phyloP scores from a whole-genome alignment of 1,140 invertebrate species.

The Philopotamus ludificatus region DNA sequence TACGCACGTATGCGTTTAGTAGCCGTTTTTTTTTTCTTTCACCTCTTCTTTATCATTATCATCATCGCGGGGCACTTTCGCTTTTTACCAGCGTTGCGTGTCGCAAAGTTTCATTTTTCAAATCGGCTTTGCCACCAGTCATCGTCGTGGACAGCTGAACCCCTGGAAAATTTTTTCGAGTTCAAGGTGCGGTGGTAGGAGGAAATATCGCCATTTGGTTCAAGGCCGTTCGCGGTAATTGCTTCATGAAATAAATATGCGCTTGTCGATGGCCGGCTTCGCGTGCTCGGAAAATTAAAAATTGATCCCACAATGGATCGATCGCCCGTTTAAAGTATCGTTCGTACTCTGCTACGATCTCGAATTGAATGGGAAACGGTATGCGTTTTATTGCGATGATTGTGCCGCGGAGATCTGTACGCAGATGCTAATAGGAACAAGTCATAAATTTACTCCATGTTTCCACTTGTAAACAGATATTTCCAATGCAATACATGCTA shows the following conservation, averaged over 20 bases:
- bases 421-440: too few species aligned
- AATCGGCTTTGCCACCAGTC: background rate
- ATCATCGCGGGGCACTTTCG: slow-evolving; percentile 2
- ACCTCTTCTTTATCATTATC: background rate
- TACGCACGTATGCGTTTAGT: background rate
- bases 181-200: background rate
- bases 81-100: slow-evolving; percentile 11
- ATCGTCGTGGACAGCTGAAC: background rate
- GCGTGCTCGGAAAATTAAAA: too few species aligned
- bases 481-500: too few species aligned
- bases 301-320: too few species aligned
- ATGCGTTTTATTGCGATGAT: too few species aligned
- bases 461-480: too few species aligned
- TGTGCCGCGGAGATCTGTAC: too few species aligned
- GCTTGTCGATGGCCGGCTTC: too few species aligned
- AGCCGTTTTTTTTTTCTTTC: background rate
- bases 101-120: background rate
- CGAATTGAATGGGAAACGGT: too few species aligned
- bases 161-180: background rate
- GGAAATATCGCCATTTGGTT: background rate
- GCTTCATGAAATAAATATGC: background rate
- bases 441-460: too few species aligned
- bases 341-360: too few species aligned
- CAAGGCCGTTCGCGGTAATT: background rate
- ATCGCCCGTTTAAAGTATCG: too few species aligned